Percentiles rank a stretch among this genome's conserved stretches.
Evolutionary conservation across 2,113 vertebrate genomes (phyloP).

Genomic region (Dasyurus viverrinus): DNA sequence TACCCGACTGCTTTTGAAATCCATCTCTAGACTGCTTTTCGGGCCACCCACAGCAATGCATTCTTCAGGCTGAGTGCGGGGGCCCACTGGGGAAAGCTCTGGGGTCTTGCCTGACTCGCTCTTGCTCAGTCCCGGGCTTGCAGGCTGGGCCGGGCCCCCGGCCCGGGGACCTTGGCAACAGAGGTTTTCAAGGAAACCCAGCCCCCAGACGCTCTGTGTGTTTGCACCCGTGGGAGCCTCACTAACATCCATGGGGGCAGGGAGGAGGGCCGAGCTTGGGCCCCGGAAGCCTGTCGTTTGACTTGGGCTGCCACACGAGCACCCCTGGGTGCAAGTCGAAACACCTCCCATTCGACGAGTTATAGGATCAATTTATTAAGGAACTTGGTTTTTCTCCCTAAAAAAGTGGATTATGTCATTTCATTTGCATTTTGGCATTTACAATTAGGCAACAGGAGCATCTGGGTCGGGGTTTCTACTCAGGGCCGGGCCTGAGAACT

Average conservation of each 20-base stretch:
- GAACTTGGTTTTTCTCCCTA: background rate
- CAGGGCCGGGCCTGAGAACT: background rate
- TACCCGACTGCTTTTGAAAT: background rate
- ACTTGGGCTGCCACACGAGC: background rate
- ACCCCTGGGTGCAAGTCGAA: background rate
- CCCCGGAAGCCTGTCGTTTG: background rate
- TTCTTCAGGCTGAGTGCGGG: background rate
- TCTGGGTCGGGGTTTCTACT: background rate
- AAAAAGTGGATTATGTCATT: background rate
- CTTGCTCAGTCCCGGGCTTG: background rate
- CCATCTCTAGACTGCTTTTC: background rate
- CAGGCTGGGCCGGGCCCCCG: background rate
- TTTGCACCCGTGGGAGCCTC: background rate
- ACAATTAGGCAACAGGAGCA: background rate
- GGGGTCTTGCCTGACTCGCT: background rate
- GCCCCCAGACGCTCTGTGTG: background rate
- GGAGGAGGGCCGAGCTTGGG: background rate
- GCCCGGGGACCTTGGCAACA: background rate
- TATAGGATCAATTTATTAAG: background rate
- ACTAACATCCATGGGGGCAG: background rate
- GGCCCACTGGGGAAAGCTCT: background rate
- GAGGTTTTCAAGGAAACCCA: background rate
- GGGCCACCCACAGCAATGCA: conserved; percentile 3
- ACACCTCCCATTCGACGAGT: background rate
- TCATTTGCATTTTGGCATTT: background rate